Conservation (phyloP, 1,140 invertebrate genomes). For the Oryzaephilus surinamensis region DNA sequence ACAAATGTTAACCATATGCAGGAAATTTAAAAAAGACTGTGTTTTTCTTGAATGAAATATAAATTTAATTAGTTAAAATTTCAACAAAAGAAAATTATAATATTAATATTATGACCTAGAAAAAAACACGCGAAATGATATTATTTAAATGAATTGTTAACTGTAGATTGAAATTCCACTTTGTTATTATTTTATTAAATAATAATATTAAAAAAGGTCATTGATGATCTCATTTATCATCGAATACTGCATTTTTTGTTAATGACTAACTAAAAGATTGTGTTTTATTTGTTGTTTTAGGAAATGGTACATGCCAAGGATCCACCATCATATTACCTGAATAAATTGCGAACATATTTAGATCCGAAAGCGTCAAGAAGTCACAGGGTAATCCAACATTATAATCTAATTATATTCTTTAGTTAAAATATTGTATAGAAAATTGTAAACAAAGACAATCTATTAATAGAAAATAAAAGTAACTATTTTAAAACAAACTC, state of each 20-base stretch:
- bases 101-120: neutral
- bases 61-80: too few relatives aligned
- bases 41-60: too few relatives aligned
- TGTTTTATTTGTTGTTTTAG: constrained; percentile 42
- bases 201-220: too few relatives aligned
- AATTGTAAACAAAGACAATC: neutral
- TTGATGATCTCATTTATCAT: neutral
- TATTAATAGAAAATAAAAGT: too few relatives aligned
- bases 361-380: constrained; percentile 92
- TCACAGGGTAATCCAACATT: constrained; percentile 84
- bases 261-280: neutral
- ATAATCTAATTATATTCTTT: too few relatives aligned
- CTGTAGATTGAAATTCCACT: too few relatives aligned
- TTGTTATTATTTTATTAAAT: too few relatives aligned
- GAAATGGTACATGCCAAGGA: constrained; percentile 96
- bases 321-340: constrained; percentile 88
- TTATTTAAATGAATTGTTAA: too few relatives aligned
- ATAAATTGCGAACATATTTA: constrained; percentile 86
- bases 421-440: constrained; percentile 28
- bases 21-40: too few relatives aligned
- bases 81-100: neutral
- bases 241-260: constrained; percentile 3
- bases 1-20: too few relatives aligned
- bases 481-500: neutral
- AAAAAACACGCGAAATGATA: too few relatives aligned